Base-by-base conservation (phyloP, 1,140 invertebrate species). In the Forficula auricularia region DNA sequence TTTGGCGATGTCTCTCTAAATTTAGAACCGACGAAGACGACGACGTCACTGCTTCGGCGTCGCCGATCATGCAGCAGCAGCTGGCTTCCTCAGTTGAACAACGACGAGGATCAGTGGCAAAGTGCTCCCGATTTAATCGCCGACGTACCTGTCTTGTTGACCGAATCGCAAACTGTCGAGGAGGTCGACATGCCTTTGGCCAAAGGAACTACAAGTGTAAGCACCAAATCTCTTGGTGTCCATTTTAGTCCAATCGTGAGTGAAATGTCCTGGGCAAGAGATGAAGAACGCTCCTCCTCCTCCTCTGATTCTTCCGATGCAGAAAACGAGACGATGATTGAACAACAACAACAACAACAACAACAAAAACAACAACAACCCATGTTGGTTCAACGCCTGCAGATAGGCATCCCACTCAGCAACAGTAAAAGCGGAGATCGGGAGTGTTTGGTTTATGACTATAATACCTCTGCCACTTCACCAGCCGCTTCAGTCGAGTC, bases 191-290 rank as follows among this genome's bases (percentile, higher is more conserved):
- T 43, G 13, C 37, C 46, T 7, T 22, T 49, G 8, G 4, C 22
- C 10, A 27, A 27, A 27, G 22, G 22, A 10, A 27, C 22, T 27
- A 27, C 22, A 6, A 27, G 22, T 27, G 4, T 10, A 27, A 27
- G 22, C 10, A 27, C 22, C 4, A 27, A 27, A 27, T 27, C 22
- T 10, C 10, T 27, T 6, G 69, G 70, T 22, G 73, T 75, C 1
- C 72, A 72, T 44, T 81, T 81, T 50, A 76, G 73, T 51, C 77
- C 77, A 1, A 69, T 79, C 22, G 76, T 80, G 2, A 71, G 73
- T 13, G 75, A 79, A 56, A 75, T 79, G 22, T 77, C 72, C 51
- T 79, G 76, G 75, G 4, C 22, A 27, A 27, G 22, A 27, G 22
- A 27, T 27, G 63, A 68, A 40, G 73, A 77, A 45, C 52, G 57